These are phyloP conservation scores for Macrostomum cliftonense DNA, from an alignment of 2,888 invertebrate genomes.

Conservation along the genomic window DNA sequence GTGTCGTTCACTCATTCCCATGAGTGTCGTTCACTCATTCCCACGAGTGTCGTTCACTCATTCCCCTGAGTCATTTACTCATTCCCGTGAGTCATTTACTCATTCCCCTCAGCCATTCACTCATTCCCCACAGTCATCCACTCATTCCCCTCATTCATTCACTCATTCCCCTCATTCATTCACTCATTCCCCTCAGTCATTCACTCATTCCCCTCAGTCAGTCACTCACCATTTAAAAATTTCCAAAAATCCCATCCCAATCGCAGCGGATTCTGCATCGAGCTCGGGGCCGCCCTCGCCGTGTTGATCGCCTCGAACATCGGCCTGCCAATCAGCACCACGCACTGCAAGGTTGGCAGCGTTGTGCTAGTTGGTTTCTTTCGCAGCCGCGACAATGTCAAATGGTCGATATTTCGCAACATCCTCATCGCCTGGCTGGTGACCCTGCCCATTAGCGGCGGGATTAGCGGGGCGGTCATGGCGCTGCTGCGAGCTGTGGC, in stretches of 20 bases:
- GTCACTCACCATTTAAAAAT: too few species aligned
- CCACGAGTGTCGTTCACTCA: too few species aligned
- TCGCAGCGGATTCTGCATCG: conserved; percentile 76
- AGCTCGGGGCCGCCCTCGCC: conserved; percentile 84
- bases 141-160: background rate
- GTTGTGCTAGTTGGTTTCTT: conserved; percentile 61
- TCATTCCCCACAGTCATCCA: too few species aligned
- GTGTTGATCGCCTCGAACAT: conserved; percentile 87
- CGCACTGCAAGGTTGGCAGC: conserved; percentile 97
- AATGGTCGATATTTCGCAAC: conserved; percentile 49
- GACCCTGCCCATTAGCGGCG: conserved; percentile 78
- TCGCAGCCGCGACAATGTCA: conserved; percentile 35
- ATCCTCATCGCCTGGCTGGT: conserved; percentile 93
- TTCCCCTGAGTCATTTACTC: too few species aligned
- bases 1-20: too few species aligned
- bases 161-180: background rate
- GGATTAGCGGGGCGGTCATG: conserved; percentile 65
- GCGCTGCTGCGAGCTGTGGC: too few species aligned
- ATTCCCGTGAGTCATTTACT: too few species aligned
- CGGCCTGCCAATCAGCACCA: conserved; percentile 87
- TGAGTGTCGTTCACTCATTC: too few species aligned
- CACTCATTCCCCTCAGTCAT: background rate
- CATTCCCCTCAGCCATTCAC: too few species aligned
- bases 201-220: background rate
- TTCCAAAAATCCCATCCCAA: too few species aligned